Evolutionary conservation across 2,797 vertebrate species (phyloP).

Genomic region (Dendrocincla tyrannina): DNA sequence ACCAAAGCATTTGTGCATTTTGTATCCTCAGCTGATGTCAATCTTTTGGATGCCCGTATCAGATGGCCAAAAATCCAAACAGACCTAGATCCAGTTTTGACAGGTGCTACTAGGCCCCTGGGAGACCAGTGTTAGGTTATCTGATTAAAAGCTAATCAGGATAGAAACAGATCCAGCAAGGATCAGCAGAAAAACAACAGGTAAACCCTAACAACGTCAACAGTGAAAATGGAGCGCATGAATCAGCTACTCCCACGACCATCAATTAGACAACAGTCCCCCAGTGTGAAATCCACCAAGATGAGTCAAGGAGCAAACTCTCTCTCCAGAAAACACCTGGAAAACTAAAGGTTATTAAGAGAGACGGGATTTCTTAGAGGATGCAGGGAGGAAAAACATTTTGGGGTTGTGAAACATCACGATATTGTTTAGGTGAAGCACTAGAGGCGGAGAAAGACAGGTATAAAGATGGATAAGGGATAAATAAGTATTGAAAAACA

Average conservation of each 20-base stretch:
- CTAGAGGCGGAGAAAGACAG: neutral
- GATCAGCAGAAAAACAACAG: neutral
- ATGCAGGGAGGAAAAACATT: neutral
- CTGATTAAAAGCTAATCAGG: neutral
- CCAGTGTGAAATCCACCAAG: neutral
- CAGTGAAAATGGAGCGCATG: neutral
- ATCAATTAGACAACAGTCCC: neutral
- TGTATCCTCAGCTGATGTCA: neutral
- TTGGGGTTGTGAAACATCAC: neutral
- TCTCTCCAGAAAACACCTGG: neutral
- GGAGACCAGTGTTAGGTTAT: neutral
- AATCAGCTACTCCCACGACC: neutral
- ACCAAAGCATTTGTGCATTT: neutral
- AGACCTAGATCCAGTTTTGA: neutral
- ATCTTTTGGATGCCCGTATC: neutral
- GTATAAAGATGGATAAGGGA: neutral
- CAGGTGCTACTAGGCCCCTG: neutral
- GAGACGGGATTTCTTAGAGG: neutral
- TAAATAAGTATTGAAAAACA: neutral
- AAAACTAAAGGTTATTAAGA: neutral
- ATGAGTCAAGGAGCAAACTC: neutral
- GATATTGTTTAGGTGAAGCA: neutral
- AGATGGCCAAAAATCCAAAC: neutral
- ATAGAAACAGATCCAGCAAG: neutral
- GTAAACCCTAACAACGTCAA: neutral